Evolutionary conservation across 2,888 invertebrate species (phyloP).

Genomic region (Leucophora obtusa): DNA sequence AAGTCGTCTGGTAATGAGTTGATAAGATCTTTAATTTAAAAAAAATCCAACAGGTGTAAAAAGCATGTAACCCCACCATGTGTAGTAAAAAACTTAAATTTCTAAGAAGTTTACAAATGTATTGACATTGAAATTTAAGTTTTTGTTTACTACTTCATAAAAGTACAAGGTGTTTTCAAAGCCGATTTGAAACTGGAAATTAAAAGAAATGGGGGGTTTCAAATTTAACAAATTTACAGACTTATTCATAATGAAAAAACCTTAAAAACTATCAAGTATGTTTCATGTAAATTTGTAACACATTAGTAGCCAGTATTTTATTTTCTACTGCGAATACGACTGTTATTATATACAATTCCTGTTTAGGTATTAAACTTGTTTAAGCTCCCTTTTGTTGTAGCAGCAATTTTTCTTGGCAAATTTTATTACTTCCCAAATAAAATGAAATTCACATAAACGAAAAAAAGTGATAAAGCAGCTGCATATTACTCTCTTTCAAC

Average conservation of each 20-base stretch:
- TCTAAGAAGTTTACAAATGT: slow-evolving; percentile 5
- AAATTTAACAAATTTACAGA: no score
- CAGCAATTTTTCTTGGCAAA: neutral
- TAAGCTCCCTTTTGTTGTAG: neutral
- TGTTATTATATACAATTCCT: no score
- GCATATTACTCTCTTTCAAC: neutral
- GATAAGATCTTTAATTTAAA: neutral
- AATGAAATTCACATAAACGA: neutral
- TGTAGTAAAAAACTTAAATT: slow-evolving; percentile 1
- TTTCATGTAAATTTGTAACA: no score
- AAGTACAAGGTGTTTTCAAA: slow-evolving; percentile 31
- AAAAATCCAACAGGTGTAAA: neutral
- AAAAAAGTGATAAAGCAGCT: slow-evolving; percentile 17
- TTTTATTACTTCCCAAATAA: slow-evolving; percentile 25
- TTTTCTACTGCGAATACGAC: no score
- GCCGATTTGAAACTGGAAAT: neutral
- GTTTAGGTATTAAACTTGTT: slow-evolving; percentile 17
- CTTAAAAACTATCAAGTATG: neutral
- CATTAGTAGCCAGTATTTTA: no score
- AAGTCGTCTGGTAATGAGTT: neutral
- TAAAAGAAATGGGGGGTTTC: no score
- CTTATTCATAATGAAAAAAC: no score
- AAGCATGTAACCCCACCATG: neutral
- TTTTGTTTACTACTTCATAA: neutral
- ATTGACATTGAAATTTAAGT: slow-evolving; percentile 37